These are phyloP conservation scores for Chauna torquata DNA, from an alignment of 2,113 vertebrate genomes.

Conservation along the genomic window DNA sequence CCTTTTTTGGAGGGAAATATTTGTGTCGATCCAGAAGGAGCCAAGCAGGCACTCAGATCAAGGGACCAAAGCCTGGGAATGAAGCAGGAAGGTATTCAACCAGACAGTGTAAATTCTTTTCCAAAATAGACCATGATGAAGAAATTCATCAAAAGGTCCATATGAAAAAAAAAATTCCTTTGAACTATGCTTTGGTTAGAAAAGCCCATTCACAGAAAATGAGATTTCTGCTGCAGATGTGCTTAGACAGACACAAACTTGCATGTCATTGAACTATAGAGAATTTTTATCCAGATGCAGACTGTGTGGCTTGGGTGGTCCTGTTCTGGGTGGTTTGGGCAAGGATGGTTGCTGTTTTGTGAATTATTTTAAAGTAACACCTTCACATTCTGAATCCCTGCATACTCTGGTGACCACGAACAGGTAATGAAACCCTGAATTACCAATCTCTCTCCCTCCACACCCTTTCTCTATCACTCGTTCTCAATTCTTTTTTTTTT, in stretches of 20 bases:
- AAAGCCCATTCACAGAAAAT: background rate
- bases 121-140: background rate
- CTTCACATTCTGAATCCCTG: background rate
- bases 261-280: background rate
- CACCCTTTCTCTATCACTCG: background rate
- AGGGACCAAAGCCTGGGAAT: background rate
- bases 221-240: background rate
- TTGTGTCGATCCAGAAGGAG: background rate
- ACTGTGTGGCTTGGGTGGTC: background rate
- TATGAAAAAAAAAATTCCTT: background rate
- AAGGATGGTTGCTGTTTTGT: background rate
- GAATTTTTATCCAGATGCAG: background rate
- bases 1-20: background rate
- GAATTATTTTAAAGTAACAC: background rate
- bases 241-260: background rate
- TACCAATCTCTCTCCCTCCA: background rate
- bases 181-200: background rate
- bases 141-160: background rate
- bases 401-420: background rate
- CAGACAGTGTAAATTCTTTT: background rate
- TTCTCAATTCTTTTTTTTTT: background rate
- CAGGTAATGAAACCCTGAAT: background rate
- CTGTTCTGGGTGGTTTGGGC: background rate
- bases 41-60: background rate
- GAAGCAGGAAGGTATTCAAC: slow-evolving; percentile 12